Evolutionary conservation across 2,797 vertebrate species (phyloP), one percentile per base, ranked within the genome.

Genomic region (Schizopygopsis malacanthus): DNA sequence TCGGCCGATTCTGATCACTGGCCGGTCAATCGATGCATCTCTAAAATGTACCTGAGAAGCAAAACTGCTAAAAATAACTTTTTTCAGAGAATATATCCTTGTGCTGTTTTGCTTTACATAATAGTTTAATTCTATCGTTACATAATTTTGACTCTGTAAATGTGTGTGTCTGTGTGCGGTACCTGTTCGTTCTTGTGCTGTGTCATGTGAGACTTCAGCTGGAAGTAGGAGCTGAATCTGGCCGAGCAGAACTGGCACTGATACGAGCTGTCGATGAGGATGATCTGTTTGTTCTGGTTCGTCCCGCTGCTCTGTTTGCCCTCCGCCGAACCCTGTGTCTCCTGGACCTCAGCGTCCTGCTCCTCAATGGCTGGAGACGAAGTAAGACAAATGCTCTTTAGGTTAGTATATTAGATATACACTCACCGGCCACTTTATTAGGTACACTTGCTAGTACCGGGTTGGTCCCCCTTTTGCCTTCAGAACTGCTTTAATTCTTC

Each of bases 121-220:
- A 2, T 22, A 3, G 22, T 9, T 18, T 56, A 56, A 20, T 56
- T 56, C 22, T 10, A 22, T 9, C 22, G 7, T 20, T 3, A 54
- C 6, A 8, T 56, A 22, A 8, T 47, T 25, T 12, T 9, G 43
- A 9, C 3, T 6, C 10, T 37, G 63, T 65, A 16, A 16, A 8
- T 33, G 61, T 37, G 4, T 20, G 7, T 20, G 20, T 52, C 15
- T 0, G 11, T 50, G 75, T 25, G 69, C 22, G 10, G 13, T 89
- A 99, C 98, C 96, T 99, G 98, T 90, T 99, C 98, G 0, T 97
- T 96, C 93, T 99, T 99, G 94, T 99, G 98, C 91, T 98, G 97
- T 0, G 97, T 99, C 96, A 99, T 96, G 92, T 99, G 98, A 0
- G 98, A 99, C 92, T 99, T 99, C 77, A 99, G 97, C 92, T 99